Evolutionary conservation across 2,888 invertebrate species (phyloP), one percentile per base, ranked within the genome.

Genomic region (Acleris emargana): DNA sequence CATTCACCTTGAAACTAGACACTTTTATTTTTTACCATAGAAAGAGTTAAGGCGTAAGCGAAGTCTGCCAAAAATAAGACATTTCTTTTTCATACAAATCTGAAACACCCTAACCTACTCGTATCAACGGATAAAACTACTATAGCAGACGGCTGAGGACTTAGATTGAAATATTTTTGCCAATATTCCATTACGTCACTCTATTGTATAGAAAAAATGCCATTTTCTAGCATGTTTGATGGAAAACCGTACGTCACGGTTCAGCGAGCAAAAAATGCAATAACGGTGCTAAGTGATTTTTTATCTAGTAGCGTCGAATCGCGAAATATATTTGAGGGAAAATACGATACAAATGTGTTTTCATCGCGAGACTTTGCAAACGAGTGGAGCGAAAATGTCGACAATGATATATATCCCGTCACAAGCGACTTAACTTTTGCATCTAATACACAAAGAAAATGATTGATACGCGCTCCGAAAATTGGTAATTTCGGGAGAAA

Each of bases 321-420:
- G 32, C 25, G 57, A 51, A 60, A 61, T 51, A 52, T 60, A 59
- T 59, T 58, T 42, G 32, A 58, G 59, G 18, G 42, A 64, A 64
- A 64, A 54, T 54, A 49, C 54, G 64, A 59, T 64, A 64, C 54
- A 60, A 55, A 60, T 50, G 50, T 28, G 42, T 64, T 60, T 28
- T 49, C 25, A 57, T 25, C 57, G 25, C 43, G 42, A 60, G 59
- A 55, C 59, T 54, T 50, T 54, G 54, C 22, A 55, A 60, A 55
- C 59, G 59, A 49, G 49, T 58, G 18, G 20, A 42, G 32, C 28
- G 32, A 64, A 54, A 61, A 57, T 52, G 51, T 55, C 51, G 43
- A 50, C 59, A 66, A 52, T 61, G 66, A 66, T 66, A 66, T 61
- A 66, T 66, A 57, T 52, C 60, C 66, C 61, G 66, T 61, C 66